phyloP scores from a whole-genome alignment of 92 coral and sea anemone species.

The Phenganax stokvisi region DNA sequence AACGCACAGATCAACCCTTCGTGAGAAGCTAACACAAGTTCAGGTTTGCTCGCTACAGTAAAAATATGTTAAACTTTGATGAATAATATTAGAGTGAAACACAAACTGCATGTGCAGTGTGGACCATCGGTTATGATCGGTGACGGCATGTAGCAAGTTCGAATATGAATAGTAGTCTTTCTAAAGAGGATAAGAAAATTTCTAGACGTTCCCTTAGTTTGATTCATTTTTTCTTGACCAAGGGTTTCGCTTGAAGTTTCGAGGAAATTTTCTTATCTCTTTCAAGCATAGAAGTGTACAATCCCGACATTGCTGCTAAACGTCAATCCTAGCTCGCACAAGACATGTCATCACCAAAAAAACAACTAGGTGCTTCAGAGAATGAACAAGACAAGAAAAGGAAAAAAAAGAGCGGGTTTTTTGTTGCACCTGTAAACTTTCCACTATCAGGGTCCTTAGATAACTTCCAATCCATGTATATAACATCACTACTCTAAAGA shows the following conservation, averaged over 20 bases:
- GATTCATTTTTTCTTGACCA: too few relatives aligned
- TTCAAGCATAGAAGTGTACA: too few relatives aligned
- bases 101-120: neutral
- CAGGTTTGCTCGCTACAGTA: constrained; percentile 50
- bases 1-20: constrained; percentile 83
- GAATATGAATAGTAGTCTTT: neutral
- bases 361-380: neutral
- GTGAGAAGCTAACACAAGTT: constrained; percentile 62
- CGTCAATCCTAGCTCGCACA: too few relatives aligned
- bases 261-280: too few relatives aligned
- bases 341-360: too few relatives aligned
- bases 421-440: constrained; percentile 43
- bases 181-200: neutral
- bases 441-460: constrained; percentile 92
- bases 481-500: constrained; percentile 84
- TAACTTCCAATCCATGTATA: constrained; percentile 91
- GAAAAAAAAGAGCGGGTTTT: constrained; percentile 37
- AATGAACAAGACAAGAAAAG: neutral
- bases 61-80: neutral
- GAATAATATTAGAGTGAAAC: neutral
- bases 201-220: too few relatives aligned
- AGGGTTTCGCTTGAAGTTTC: too few relatives aligned
- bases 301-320: too few relatives aligned
- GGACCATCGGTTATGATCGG: too few relatives aligned
- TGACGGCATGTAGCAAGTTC: neutral